Evolutionary conservation across 2,113 vertebrate species (phyloP).

Genomic region (Agelaius phoeniceus): DNA sequence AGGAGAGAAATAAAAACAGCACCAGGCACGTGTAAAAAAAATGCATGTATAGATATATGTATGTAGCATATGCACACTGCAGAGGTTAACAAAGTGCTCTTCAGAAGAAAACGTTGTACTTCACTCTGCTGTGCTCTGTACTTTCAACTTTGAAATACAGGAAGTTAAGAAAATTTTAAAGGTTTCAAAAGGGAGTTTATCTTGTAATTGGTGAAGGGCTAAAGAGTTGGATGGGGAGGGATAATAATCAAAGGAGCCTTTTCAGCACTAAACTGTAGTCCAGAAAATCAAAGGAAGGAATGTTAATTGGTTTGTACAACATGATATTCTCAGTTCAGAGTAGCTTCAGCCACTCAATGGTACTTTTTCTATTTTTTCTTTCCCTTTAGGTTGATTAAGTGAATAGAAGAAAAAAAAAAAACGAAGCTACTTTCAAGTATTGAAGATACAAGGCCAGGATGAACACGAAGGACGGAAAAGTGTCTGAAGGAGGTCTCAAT

Average conservation of each 20-base stretch:
- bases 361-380: background rate
- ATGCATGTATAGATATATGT: background rate
- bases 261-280: background rate
- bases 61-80: background rate
- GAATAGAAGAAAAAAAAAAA: background rate
- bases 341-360: constrained; percentile 35
- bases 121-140: background rate
- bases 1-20: background rate
- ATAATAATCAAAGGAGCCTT: constrained; percentile 33
- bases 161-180: background rate
- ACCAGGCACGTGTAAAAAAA: background rate
- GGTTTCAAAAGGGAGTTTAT: background rate
- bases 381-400: constrained; percentile 75
- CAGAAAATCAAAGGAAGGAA: constrained; percentile 33
- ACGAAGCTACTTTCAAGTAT: constrained; percentile 46
- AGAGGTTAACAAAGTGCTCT: background rate
- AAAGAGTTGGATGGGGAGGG: background rate
- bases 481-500: constrained; percentile 84
- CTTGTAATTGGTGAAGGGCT: background rate
- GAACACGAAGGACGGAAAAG: constrained; percentile 80
- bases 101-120: background rate
- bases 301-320: constrained; percentile 39
- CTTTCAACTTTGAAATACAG: background rate
- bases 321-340: constrained; percentile 2
- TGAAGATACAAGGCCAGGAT: constrained; percentile 65